Evolutionary conservation across 2,888 invertebrate genomes (phyloP).

Genomic region (Tridacna crocea): DNA sequence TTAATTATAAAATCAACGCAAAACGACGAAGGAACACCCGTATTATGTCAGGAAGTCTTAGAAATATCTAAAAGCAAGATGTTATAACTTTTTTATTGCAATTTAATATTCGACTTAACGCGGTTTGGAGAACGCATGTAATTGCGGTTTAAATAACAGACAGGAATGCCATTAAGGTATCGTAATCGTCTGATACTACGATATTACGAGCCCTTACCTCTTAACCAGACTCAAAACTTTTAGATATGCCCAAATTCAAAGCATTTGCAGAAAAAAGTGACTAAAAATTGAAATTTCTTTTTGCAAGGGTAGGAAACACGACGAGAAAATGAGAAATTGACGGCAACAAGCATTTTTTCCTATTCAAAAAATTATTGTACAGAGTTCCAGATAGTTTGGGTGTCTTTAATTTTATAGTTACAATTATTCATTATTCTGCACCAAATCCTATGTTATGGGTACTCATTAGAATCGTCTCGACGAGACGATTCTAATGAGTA

Average conservation of each 20-base stretch:
- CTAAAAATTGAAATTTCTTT: no score
- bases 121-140: neutral
- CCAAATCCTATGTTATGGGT: no score
- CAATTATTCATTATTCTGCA: no score
- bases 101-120: constrained; percentile 3
- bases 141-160: constrained; percentile 20
- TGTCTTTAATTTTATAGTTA: no score
- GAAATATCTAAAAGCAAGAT: neutral
- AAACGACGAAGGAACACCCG: constrained; percentile 1
- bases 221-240: no score
- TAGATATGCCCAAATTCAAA: no score
- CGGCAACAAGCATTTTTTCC: neutral
- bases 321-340: neutral
- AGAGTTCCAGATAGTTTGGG: no score
- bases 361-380: no score
- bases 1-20: constrained; percentile 21
- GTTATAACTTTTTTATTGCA: constrained; percentile 13
- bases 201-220: no score
- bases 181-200: neutral
- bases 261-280: no score
- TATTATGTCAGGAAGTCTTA: constrained; percentile 19
- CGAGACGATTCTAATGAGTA: no score
- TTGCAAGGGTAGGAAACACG: neutral
- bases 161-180: neutral
- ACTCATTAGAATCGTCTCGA: no score